Percentiles rank a stretch among this genome's conserved stretches.
These are phyloP conservation scores for Battus philenor DNA, from an alignment of 1,140 invertebrate species.

Conservation along the genomic window DNA sequence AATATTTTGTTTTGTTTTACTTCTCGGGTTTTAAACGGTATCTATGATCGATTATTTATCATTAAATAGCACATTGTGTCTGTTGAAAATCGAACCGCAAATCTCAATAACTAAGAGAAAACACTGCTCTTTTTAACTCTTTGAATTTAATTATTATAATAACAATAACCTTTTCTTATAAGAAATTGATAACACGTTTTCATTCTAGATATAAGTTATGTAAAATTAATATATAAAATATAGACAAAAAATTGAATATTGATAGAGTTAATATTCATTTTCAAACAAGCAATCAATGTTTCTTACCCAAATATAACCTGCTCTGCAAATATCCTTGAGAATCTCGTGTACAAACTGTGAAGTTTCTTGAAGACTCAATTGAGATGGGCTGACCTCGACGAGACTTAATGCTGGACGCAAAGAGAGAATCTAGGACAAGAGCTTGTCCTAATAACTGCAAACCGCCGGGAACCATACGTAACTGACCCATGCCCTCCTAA, in stretches of 20 bases:
- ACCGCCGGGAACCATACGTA: slow-evolving; percentile 92
- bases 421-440: slow-evolving; percentile 89
- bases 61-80: too few species aligned
- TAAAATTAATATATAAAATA: neutral
- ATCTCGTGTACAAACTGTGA: slow-evolving; percentile 90
- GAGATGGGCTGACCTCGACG: slow-evolving; percentile 87
- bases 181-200: neutral
- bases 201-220: neutral
- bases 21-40: too few species aligned
- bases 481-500: slow-evolving; percentile 95
- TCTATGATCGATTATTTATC: too few species aligned
- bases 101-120: too few species aligned
- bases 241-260: too few species aligned
- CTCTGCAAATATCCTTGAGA: slow-evolving; percentile 85
- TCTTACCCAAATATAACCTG: slow-evolving; percentile 86
- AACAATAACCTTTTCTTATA: too few species aligned
- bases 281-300: too few species aligned
- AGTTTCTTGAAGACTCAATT: slow-evolving; percentile 92
- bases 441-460: slow-evolving; percentile 91
- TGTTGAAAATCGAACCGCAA: too few species aligned
- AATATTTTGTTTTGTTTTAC: too few species aligned
- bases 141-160: too few species aligned
- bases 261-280: too few species aligned
- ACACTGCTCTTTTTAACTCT: too few species aligned
- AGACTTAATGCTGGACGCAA: slow-evolving; percentile 90